Evolutionary conservation across 2,888 invertebrate species (phyloP), one percentile per base, ranked within the genome.

Genomic region (Lampropteryx suffumata): DNA sequence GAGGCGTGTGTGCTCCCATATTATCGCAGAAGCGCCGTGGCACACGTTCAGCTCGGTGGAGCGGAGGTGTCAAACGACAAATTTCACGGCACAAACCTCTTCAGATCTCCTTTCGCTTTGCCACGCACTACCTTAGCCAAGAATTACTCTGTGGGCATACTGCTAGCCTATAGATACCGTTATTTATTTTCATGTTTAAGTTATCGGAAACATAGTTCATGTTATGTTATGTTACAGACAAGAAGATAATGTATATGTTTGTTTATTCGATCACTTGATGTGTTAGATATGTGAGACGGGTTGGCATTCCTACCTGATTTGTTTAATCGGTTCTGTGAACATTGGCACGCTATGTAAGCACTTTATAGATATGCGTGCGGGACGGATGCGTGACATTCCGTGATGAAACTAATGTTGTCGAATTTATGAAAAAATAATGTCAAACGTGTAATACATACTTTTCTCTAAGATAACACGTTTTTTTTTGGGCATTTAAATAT

Each of bases 51-150:
- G 68, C 60, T 62, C 71, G 75, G 47, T 73, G 71, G 67, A 81
- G 81, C 80, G 73, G 50, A 75, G 78, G 78, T 82, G 82, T 83
- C 81, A 80, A 75, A 78, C 77, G 82, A 74, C 77, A 81, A 79
- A 83, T 79, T 79, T 82, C 79, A 78, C 76, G 72, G 70, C 67
- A 67, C 67, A 62, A 69, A 64, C 67, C 65, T 69, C 69, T 71
- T 73, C 69, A 71, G 73, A 75, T 75, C 69, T 66, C 57, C 55
- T 70, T 61, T 66, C 68, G 71, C 71, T 74, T 71, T 72, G 64
- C 67, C 61, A 68, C 65, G 65, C 58, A 62, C 59, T 71, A 64
- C 64, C 60, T 69, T 52, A 67, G 58, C 62, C 61, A 24, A 24
- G 6, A 6, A 27, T 58, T 55, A 61, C 3, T 24, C 24, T 24